phyloP scores from a whole-genome alignment of 2,113 vertebrate species.

The Arothron firmamentum region DNA sequence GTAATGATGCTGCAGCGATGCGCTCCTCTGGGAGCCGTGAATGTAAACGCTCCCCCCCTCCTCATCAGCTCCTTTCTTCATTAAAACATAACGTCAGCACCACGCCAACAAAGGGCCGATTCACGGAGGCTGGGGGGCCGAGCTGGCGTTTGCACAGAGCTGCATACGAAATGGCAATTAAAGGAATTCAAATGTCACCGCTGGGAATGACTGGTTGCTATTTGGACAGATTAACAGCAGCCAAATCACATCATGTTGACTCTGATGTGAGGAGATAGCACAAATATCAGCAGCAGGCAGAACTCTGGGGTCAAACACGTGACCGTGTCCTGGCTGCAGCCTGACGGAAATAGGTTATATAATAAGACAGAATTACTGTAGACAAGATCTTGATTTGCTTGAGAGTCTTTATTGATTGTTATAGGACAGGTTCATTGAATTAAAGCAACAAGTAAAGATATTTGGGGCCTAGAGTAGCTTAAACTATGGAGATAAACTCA shows the following conservation, averaged over 20 bases:
- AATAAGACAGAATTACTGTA: neutral
- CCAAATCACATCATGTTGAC: neutral
- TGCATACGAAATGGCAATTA: conserved; percentile 24
- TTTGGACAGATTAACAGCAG: conserved; percentile 14
- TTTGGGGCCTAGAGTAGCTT: no score
- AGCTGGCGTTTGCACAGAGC: conserved; percentile 19
- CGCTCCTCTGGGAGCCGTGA: conserved; percentile 54
- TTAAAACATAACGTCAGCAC: conserved; percentile 67
- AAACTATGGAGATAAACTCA: no score
- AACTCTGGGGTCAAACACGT: no score
- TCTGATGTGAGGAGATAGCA: neutral
- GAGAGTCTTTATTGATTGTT: neutral
- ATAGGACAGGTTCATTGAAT: no score
- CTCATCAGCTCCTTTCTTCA: conserved; percentile 69
- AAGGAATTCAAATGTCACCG: conserved; percentile 36
- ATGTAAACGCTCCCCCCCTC: conserved; percentile 54
- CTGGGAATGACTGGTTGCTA: conserved; percentile 57
- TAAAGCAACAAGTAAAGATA: no score
- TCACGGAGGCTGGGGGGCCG: conserved; percentile 46
- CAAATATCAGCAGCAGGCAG: neutral
- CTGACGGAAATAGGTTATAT: no score
- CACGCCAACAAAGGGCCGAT: conserved; percentile 64
- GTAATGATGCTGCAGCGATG: conserved; percentile 67
- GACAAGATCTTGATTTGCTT: neutral
- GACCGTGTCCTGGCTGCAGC: no score